A percentile compares a stretch with the other conserved stretches of the same genome.
phyloP scores from a whole-genome alignment of 2,888 invertebrate species.

The Pyrochroa serraticornis region DNA sequence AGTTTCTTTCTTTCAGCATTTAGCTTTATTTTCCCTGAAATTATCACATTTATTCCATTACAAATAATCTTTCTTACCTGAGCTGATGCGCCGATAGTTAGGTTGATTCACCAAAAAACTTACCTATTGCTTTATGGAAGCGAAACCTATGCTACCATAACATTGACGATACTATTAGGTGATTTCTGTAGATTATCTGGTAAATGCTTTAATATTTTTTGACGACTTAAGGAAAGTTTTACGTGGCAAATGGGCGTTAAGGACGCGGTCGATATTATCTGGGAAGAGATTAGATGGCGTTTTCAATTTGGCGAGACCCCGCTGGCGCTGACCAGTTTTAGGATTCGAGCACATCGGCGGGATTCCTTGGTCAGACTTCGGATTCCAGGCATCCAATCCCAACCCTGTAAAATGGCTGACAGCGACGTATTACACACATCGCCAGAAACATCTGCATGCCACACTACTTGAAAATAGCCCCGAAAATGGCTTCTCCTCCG shows the following conservation, averaged over 20 bases:
- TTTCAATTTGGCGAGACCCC: conserved; percentile 53
- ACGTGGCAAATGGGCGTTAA: conserved; percentile 24
- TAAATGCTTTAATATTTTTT: no score
- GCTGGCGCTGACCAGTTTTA: conserved; percentile 46
- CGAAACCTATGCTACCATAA: no score
- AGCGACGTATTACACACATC: conserved; percentile 16
- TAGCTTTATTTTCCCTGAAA: no score
- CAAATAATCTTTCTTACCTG: no score
- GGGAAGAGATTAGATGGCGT: conserved; percentile 47
- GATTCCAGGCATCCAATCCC: conserved; percentile 44
- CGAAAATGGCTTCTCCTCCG: conserved; percentile 6
- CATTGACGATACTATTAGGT: no score
- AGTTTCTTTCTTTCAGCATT: no score
- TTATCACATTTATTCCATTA: no score
- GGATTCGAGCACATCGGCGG: conserved; percentile 44
- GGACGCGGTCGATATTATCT: conserved; percentile 35
- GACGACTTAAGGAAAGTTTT: no score
- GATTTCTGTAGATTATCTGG: no score
- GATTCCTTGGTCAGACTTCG: conserved; percentile 45
- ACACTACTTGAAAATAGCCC: not conserved
- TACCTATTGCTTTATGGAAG: no score
- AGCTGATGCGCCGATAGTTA: no score
- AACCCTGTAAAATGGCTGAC: conserved; percentile 42
- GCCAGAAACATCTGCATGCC: conserved; percentile 18
- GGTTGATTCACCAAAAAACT: no score